Percentiles rank a stretch among this genome's conserved stretches.
These are phyloP conservation scores for Heliothis peltigera DNA, from an alignment of 2,888 invertebrate genomes.

Conservation along the genomic window DNA sequence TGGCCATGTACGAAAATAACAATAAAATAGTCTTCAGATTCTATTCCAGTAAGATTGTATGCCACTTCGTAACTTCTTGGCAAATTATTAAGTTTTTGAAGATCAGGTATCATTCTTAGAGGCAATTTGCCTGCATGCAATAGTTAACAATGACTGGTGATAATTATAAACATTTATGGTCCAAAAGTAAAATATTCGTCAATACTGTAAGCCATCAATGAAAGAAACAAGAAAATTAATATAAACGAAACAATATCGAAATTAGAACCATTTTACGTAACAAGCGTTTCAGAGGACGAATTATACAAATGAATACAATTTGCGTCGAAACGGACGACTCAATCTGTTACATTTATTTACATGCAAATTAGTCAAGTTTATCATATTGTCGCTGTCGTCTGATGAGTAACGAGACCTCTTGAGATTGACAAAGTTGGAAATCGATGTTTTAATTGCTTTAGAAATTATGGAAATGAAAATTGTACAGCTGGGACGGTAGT, in stretches of 20 bases:
- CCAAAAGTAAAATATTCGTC: not conserved
- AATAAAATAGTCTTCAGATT: not conserved
- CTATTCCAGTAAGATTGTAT: not conserved
- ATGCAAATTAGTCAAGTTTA: constrained; percentile 81
- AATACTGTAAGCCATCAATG: not conserved
- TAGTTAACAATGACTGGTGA: too few species aligned
- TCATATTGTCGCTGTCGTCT: constrained; percentile 69
- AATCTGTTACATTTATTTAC: constrained; percentile 86
- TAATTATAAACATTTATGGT: not conserved
- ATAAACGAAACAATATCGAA: constrained; percentile 54
- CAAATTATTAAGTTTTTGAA: too few species aligned
- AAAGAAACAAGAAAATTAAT: constrained; percentile 35
- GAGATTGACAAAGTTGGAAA: constrained; percentile 52
- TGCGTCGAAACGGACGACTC: constrained; percentile 72
- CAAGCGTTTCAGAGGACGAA: constrained; percentile 67
- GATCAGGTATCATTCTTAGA: not conserved
- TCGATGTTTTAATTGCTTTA: constrained; percentile 48
- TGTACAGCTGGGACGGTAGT: constrained; percentile 26
- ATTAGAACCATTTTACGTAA: constrained; percentile 68
- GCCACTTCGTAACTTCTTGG: too few species aligned
- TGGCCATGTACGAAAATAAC: not conserved
- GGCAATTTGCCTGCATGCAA: not conserved
- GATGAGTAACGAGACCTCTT: constrained; percentile 67
- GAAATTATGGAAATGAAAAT: constrained; percentile 29
- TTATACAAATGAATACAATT: constrained; percentile 82